Percentiles rank a stretch among this genome's conserved stretches.
Evolutionary conservation across 1,140 invertebrate species (phyloP).

Genomic region (Panonychus citri): DNA sequence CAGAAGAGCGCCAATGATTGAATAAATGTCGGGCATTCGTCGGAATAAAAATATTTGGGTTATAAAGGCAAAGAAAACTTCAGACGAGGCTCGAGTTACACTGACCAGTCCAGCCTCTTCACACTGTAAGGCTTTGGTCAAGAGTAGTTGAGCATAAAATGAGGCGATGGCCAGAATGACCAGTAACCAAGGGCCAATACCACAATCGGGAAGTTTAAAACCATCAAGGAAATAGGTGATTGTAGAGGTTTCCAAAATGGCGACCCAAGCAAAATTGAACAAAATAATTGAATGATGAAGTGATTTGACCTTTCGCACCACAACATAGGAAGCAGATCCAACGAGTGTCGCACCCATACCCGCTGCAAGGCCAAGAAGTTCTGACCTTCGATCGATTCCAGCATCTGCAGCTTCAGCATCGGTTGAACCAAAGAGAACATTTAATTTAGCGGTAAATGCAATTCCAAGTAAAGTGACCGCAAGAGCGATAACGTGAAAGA

Average conservation of each 20-base stretch:
- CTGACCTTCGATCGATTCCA: slow-evolving; percentile 20
- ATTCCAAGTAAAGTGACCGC: slow-evolving; percentile 28
- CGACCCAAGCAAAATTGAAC: slow-evolving; percentile 58
- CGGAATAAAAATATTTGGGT: slow-evolving; percentile 43
- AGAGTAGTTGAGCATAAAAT: slow-evolving; percentile 16
- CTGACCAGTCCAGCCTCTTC: slow-evolving; percentile 18
- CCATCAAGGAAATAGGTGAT: slow-evolving; percentile 49
- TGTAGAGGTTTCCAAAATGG: slow-evolving; percentile 49
- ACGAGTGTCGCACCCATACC: slow-evolving; percentile 61
- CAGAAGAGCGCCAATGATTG: slow-evolving; percentile 49
- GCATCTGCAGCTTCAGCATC: slow-evolving; percentile 4
- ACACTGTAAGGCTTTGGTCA: slow-evolving; percentile 15
- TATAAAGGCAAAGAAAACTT: slow-evolving; percentile 73
- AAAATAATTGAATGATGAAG: slow-evolving; percentile 69
- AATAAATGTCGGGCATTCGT: slow-evolving; percentile 23
- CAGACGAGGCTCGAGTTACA: slow-evolving; percentile 36
- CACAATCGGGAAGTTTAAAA: slow-evolving; percentile 50
- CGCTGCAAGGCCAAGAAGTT: slow-evolving; percentile 48
- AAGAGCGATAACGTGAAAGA: slow-evolving; percentile 28
- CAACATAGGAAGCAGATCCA: slow-evolving; percentile 62
- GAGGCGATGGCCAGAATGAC: slow-evolving; percentile 34
- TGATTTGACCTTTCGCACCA: slow-evolving; percentile 56
- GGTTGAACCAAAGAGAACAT: slow-evolving; percentile 22
- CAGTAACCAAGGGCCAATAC: slow-evolving; percentile 46
- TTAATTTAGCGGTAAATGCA: slow-evolving; percentile 28